Conservation (phyloP, 2,797 vertebrate species). For the Epinephelus awoara region DNA sequence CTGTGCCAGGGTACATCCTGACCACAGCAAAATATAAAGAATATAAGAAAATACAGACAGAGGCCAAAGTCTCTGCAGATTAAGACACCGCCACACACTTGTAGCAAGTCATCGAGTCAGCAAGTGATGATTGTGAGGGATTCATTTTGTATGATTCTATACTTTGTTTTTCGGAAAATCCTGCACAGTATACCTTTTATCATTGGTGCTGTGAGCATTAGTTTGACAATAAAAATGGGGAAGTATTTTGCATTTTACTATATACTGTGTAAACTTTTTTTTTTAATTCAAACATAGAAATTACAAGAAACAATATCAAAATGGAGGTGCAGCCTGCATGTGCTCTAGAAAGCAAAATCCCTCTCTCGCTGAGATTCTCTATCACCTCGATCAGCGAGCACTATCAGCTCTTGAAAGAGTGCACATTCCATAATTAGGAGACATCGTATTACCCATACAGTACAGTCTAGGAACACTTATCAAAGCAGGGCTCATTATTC, state of each 20-base stretch:
- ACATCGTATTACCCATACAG: slow-evolving; percentile 66
- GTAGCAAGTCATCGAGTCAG: no score
- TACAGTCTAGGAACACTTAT: slow-evolving; percentile 79
- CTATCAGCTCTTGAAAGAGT: slow-evolving; percentile 71
- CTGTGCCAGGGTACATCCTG: no score
- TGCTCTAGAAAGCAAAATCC: slow-evolving; percentile 55
- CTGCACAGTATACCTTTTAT: no score
- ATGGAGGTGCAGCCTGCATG: background rate
- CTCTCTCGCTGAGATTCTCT: slow-evolving; percentile 37
- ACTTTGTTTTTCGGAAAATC: no score
- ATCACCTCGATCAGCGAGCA: slow-evolving; percentile 66
- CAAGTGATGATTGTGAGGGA: no score
- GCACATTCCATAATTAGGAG: slow-evolving; percentile 70
- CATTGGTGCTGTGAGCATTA: background rate
- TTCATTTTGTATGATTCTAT: no score
- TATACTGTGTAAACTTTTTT: background rate
- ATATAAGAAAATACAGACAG: no score
- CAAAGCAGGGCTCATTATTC: slow-evolving; percentile 81
- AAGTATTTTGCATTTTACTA: background rate
- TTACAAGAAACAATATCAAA: background rate
- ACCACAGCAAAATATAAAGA: no score
- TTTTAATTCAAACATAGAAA: background rate
- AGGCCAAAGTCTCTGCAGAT: no score
- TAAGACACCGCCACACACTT: no score
- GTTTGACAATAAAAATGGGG: background rate